Percentiles rank a stretch among this genome's conserved stretches.
Conservation (phyloP, 23 tunicate genomes). For the Halocynthia roretzi region DNA sequence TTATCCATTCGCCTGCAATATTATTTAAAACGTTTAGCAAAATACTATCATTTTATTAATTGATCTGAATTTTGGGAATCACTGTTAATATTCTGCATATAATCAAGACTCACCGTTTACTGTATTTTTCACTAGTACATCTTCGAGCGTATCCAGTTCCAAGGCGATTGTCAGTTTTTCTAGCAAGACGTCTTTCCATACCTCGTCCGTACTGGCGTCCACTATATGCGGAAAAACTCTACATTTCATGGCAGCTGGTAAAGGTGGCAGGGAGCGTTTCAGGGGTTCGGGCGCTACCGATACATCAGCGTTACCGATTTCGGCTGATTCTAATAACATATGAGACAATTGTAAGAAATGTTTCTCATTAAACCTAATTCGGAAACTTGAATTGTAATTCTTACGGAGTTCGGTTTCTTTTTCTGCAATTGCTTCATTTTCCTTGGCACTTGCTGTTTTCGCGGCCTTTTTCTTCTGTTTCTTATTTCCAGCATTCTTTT, state of each 20-base stretch:
- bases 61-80: no score
- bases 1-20: slow-evolving; percentile 35
- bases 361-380: not conserved
- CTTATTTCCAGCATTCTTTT: not conserved
- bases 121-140: slow-evolving; percentile 15
- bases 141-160: slow-evolving; percentile 35
- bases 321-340: not conserved
- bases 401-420: not conserved
- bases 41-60: not conserved
- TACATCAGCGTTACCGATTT: not conserved
- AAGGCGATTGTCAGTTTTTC: slow-evolving; percentile 21
- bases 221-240: slow-evolving; percentile 23
- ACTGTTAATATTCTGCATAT: not conserved
- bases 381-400: not conserved
- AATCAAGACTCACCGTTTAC: slow-evolving; percentile 30
- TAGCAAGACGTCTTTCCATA: slow-evolving; percentile 29
- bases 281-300: slow-evolving; percentile 14
- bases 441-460: not conserved
- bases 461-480: slow-evolving; percentile 1
- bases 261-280: slow-evolving; percentile 26
- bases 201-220: slow-evolving; percentile 25
- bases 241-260: slow-evolving; percentile 39
- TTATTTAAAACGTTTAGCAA: not conserved
- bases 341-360: not conserved
- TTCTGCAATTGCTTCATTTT: not conserved